Evolutionary conservation across 1,140 invertebrate species (phyloP).

Genomic region (Drosophila watanabei): DNA sequence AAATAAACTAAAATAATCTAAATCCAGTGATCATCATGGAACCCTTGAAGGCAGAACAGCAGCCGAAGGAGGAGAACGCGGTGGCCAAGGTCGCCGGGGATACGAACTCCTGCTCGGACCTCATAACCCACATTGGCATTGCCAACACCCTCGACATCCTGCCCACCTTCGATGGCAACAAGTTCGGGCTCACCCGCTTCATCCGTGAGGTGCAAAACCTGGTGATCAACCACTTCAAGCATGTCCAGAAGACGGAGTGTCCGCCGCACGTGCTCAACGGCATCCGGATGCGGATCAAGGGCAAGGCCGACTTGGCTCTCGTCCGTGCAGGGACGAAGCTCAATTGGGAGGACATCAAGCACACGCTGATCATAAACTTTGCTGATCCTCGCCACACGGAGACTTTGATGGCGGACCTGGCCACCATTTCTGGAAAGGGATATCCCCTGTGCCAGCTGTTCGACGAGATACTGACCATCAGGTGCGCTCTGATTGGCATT

Average conservation of each 20-base stretch:
- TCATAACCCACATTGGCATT: not conserved
- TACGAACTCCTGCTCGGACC: not conserved
- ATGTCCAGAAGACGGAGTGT: not conserved
- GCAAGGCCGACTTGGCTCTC: not conserved
- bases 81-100: not conserved
- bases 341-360: slow-evolving; percentile 4
- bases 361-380: not conserved
- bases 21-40: not conserved
- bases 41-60: not conserved
- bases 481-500: not conserved
- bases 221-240: slow-evolving; percentile 5
- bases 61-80: not conserved
- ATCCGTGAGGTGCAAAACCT: slow-evolving; percentile 4
- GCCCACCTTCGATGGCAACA: slow-evolving; percentile 8
- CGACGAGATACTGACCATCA: slow-evolving; percentile 4
- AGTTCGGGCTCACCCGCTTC: not conserved
- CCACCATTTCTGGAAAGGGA: not conserved
- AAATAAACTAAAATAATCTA: not conserved
- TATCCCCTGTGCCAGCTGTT: slow-evolving; percentile 2
- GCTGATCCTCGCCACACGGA: not conserved
- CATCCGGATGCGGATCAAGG: slow-evolving; percentile 4
- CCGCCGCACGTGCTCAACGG: not conserved
- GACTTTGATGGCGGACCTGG: not conserved
- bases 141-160: slow-evolving; percentile 1
- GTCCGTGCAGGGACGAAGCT: not conserved